Conservation (phyloP, 2,888 invertebrate genomes). For the Camptogramma bilineatum region DNA sequence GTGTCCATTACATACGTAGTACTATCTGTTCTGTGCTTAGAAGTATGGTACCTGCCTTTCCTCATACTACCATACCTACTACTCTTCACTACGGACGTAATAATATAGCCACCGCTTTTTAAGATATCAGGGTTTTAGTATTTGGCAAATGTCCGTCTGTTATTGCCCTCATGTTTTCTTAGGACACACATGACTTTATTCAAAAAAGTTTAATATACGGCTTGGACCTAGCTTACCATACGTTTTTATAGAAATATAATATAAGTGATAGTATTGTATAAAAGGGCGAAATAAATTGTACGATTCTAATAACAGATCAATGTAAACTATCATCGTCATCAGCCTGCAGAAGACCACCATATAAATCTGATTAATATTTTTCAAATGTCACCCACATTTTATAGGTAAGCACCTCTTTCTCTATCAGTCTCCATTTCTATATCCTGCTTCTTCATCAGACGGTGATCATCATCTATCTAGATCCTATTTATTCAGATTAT, state of each 20-base stretch:
- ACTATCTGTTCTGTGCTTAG: too few relatives aligned
- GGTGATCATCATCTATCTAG: too few relatives aligned
- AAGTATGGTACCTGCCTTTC: too few relatives aligned
- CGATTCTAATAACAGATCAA: neutral
- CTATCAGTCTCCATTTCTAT: too few relatives aligned
- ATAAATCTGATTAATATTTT: too few relatives aligned
- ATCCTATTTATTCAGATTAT: too few relatives aligned
- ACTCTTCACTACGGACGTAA: neutral
- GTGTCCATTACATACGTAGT: too few relatives aligned
- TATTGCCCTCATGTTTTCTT: conserved; percentile 59
- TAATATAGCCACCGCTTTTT: neutral
- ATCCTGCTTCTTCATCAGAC: too few relatives aligned
- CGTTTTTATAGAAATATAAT: neutral
- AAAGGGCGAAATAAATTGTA: neutral
- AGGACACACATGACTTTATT: conserved; percentile 47
- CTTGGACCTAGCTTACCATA: conserved; percentile 12
- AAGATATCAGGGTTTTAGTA: conserved; percentile 22
- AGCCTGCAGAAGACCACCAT: too few relatives aligned
- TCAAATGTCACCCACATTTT: too few relatives aligned
- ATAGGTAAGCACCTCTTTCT: too few relatives aligned
- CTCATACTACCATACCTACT: neutral
- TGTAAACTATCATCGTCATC: neutral
- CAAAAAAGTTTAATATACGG: conserved; percentile 20
- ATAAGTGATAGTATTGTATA: neutral
- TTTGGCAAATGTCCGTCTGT: conserved; percentile 46